Percentiles rank a stretch among this genome's conserved stretches.
These are phyloP conservation scores for Gymnodraco acuticeps DNA, from an alignment of 2,797 vertebrate genomes.

Conservation along the genomic window DNA sequence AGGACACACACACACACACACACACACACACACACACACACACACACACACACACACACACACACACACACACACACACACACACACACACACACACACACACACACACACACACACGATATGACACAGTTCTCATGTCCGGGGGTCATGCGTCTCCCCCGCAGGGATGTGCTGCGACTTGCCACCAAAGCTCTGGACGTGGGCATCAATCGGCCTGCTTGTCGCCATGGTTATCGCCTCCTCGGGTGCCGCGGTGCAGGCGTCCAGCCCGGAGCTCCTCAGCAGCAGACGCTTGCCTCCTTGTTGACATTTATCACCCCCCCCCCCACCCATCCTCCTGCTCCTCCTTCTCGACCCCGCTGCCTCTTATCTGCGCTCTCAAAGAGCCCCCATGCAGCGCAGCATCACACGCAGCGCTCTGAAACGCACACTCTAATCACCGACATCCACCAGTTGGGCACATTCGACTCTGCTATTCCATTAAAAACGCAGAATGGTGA, in stretches of 20 bases:
- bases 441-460: constrained; percentile 33
- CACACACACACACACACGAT: constrained; percentile 6
- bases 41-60: too few species aligned
- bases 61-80: too few species aligned
- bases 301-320: constrained; percentile 68
- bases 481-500: constrained; percentile 16
- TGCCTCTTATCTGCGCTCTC: constrained; percentile 66
- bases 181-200: constrained; percentile 32
- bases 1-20: too few species aligned
- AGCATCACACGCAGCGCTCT: constrained; percentile 19
- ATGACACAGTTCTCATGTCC: constrained; percentile 14
- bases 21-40: too few species aligned
- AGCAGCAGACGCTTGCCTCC: constrained; percentile 47
- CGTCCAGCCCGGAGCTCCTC: constrained; percentile 45
- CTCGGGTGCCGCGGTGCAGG: constrained; percentile 18
- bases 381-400: constrained; percentile 47
- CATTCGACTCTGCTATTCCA: constrained; percentile 21
- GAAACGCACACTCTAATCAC: constrained; percentile 39
- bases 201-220: constrained; percentile 47
- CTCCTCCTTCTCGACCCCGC: constrained; percentile 12
- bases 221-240: constrained; percentile 69
- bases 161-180: constrained; percentile 34
- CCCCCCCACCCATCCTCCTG: constrained; percentile 6
- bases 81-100: too few species aligned
- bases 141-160: constrained; percentile 40